A percentile compares a stretch with the other conserved stretches of the same genome.
These are phyloP conservation scores for Coenonympha glycerion DNA, from an alignment of 2,888 invertebrate species.

Conservation along the genomic window DNA sequence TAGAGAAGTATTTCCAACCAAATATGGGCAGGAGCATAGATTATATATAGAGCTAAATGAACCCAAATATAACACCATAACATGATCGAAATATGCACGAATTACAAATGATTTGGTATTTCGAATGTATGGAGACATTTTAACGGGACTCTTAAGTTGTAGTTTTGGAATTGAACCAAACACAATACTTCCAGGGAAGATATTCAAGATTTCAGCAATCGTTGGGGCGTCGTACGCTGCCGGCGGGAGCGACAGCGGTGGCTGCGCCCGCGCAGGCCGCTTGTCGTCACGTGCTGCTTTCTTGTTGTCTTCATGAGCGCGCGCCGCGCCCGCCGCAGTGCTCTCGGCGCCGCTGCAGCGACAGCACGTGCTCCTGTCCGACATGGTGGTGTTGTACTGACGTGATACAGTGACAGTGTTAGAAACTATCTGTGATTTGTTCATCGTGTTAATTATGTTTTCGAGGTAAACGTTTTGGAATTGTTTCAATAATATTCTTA, in stretches of 20 bases:
- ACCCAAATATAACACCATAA: too few species aligned
- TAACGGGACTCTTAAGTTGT: too few species aligned
- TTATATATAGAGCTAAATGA: too few species aligned
- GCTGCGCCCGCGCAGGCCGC: too few species aligned
- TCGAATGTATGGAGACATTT: too few species aligned
- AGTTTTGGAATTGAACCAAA: too few species aligned
- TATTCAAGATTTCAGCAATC: background rate
- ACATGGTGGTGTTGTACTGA: constrained; percentile 10
- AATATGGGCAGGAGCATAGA: too few species aligned
- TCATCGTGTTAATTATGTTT: constrained; percentile 43
- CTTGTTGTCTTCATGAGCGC: constrained; percentile 50
- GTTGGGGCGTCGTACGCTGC: too few species aligned
- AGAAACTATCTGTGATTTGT: constrained; percentile 31
- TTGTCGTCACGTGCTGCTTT: constrained; percentile 36
- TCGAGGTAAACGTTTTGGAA: constrained; percentile 42
- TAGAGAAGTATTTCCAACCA: too few species aligned
- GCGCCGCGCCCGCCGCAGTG: constrained; percentile 43
- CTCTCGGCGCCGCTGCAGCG: constrained; percentile 45
- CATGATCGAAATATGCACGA: too few species aligned
- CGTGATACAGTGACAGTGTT: constrained; percentile 23
- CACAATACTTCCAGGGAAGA: background rate
- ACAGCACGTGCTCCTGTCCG: constrained; percentile 39
- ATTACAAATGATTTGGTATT: too few species aligned
- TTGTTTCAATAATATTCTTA: constrained; percentile 4
- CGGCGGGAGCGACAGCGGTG: too few species aligned